Conservation (phyloP, 2,888 invertebrate genomes). For the Anodontia alba region DNA sequence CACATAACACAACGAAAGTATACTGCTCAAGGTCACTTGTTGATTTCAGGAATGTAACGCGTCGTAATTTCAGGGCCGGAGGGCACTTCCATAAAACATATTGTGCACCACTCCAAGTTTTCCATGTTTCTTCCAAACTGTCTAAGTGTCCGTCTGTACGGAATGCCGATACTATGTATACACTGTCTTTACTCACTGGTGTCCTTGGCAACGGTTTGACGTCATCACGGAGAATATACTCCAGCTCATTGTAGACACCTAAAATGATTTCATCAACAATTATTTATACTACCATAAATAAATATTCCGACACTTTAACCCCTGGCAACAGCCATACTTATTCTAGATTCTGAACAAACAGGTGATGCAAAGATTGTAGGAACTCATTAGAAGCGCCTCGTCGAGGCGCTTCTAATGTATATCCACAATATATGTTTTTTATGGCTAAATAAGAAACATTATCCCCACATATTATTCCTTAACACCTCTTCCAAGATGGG, state of each 20-base stretch:
- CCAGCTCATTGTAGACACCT: conserved; percentile 71
- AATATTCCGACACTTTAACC: too few species aligned
- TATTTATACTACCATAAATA: too few species aligned
- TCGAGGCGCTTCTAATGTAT: too few species aligned
- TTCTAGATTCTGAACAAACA: too few species aligned
- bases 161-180: conserved; percentile 77
- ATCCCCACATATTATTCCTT: too few species aligned
- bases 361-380: too few species aligned
- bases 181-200: conserved; percentile 77
- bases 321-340: too few species aligned
- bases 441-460: too few species aligned
- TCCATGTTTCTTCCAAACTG: conserved; percentile 75
- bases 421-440: too few species aligned
- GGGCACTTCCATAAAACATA: conserved; percentile 78
- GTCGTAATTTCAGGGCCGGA: conserved; percentile 72
- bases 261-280: too few species aligned
- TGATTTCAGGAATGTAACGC: conserved; percentile 77
- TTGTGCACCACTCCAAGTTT: conserved; percentile 80
- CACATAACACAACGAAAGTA: conserved; percentile 75
- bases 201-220: conserved; percentile 74
- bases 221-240: conserved; percentile 64
- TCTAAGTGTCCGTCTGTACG: conserved; percentile 71
- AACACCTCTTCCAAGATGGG: too few species aligned
- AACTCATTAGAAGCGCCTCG: too few species aligned
- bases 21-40: conserved; percentile 63